Percentiles rank a stretch among this genome's conserved stretches.
phyloP scores from a whole-genome alignment of 2,797 vertebrate genomes.

The Galagoides demidoff region DNA sequence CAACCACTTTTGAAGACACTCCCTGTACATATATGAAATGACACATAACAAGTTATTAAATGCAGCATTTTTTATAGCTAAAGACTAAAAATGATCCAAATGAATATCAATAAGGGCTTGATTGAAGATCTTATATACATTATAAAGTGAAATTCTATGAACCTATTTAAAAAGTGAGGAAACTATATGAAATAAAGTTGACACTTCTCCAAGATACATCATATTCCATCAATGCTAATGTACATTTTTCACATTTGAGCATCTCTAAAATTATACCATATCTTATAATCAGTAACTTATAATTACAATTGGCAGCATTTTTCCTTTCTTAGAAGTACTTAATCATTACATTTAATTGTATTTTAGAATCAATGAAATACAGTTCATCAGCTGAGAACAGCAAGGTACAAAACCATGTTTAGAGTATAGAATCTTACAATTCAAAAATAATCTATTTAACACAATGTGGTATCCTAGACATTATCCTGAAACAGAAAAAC shows the following conservation, averaged over 20 bases:
- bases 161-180: background rate
- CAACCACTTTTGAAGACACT: background rate
- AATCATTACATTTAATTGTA: background rate
- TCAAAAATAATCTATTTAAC: background rate
- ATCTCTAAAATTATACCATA: background rate
- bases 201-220: background rate
- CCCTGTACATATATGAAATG: background rate
- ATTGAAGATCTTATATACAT: background rate
- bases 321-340: conserved; percentile 9
- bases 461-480: background rate
- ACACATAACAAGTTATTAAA: background rate
- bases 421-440: background rate
- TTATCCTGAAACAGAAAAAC: background rate
- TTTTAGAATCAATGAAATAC: conserved; percentile 16
- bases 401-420: background rate
- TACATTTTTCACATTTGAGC: background rate
- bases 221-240: background rate
- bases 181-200: background rate
- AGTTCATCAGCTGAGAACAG: background rate
- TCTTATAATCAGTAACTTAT: background rate
- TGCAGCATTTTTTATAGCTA: background rate
- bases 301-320: background rate
- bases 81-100: background rate
- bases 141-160: conserved; percentile 18
- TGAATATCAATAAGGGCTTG: background rate